Percentiles rank a stretch among this genome's conserved stretches.
These are phyloP conservation scores for Sorex maritimensis DNA, from an alignment of 2,797 vertebrate species.

Conservation along the genomic window DNA sequence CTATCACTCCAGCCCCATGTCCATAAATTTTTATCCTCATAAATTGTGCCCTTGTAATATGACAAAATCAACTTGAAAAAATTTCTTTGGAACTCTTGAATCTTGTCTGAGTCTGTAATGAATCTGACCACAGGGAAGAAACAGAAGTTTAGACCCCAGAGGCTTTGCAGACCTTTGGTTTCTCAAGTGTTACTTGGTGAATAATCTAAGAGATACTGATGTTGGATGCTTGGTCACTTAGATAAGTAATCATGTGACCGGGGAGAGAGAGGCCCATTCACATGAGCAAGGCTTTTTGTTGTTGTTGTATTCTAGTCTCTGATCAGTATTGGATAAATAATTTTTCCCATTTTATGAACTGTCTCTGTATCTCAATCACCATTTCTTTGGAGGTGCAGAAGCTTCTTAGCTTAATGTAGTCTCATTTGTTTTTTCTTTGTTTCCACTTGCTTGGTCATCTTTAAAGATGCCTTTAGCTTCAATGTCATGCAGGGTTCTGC, in stretches of 20 bases:
- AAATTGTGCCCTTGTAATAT: background rate
- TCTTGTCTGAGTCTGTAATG: background rate
- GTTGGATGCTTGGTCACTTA: background rate
- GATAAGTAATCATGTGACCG: background rate
- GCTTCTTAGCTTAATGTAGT: no score
- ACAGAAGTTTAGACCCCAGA: background rate
- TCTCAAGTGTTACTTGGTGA: background rate
- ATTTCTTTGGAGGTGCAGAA: no score
- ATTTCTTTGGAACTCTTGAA: background rate
- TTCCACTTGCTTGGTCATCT: no score
- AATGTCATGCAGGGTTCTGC: no score
- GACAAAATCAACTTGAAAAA: background rate
- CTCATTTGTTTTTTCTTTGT: no score
- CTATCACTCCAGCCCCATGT: no score
- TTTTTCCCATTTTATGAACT: no score
- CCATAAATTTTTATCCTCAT: background rate
- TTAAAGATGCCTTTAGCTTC: no score
- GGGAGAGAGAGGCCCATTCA: background rate
- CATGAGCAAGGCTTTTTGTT: background rate
- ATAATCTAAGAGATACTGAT: background rate
- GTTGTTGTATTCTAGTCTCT: no score
- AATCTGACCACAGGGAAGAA: background rate
- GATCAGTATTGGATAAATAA: no score
- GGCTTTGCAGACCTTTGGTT: background rate
- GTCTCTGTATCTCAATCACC: no score